Evolutionary conservation across 1,140 invertebrate species (phyloP).

Genomic region (Plectrocnemia conspersa): DNA sequence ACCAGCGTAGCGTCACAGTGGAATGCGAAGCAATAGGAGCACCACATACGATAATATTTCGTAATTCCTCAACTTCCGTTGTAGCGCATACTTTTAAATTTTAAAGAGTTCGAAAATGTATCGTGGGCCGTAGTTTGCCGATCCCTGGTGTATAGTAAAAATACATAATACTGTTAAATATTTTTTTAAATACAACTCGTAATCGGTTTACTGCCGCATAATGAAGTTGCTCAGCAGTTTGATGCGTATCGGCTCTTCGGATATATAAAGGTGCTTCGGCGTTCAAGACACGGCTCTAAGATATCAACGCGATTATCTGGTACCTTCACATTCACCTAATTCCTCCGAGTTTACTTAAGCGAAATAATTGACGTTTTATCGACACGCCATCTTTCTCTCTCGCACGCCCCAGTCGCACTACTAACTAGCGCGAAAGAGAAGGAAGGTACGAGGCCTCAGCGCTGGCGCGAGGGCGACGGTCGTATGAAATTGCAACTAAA

Average conservation of each 20-base stretch:
- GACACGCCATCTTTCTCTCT: constrained; percentile 15
- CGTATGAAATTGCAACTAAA: constrained; percentile 35
- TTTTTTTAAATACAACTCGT: no score
- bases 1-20: no score
- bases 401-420: constrained; percentile 10
- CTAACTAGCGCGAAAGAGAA: constrained; percentile 21
- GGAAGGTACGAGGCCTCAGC: constrained; percentile 2
- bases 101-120: no score
- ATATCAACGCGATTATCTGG: constrained; percentile 23
- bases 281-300: no score
- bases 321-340: constrained; percentile 32
- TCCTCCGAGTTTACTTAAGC: constrained; percentile 28
- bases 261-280: background rate
- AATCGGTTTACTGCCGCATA: no score
- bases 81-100: no score
- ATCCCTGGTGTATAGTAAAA: no score
- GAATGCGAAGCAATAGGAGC: no score
- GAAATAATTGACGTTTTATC: constrained; percentile 34
- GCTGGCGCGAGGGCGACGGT: constrained; percentile 25
- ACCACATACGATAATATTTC: no score
- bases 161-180: no score
- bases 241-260: background rate
- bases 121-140: no score
- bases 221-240: background rate
- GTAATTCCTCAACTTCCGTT: no score